Conservation (phyloP, 2,797 vertebrate genomes). For the Morelia viridis region DNA sequence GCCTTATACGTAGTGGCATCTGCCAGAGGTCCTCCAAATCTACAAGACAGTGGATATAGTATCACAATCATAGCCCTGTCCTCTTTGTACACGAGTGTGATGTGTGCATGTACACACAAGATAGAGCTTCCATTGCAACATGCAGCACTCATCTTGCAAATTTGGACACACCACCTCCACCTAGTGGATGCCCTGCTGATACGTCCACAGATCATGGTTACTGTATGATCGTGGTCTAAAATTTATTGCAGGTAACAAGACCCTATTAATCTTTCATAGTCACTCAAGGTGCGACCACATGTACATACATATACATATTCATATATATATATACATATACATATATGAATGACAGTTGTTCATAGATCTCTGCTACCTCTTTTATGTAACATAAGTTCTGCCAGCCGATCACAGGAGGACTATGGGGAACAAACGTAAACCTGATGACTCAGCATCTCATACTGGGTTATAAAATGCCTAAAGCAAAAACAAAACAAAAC, state of each 20-base stretch:
- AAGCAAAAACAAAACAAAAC: background rate
- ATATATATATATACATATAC: background rate
- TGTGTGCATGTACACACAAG: background rate
- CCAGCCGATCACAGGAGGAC: background rate
- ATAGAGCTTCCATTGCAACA: background rate
- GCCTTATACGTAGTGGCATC: background rate
- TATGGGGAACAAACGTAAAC: background rate
- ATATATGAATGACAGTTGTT: background rate
- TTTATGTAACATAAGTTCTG: background rate
- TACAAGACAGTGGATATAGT: background rate
- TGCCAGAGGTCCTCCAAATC: too few relatives aligned
- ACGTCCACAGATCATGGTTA: background rate
- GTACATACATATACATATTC: too few relatives aligned
- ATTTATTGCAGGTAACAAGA: background rate
- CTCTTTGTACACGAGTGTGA: background rate
- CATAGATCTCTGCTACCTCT: background rate
- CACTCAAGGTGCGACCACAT: background rate
- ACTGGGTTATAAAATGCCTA: background rate
- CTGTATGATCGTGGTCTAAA: background rate
- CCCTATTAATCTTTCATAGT: background rate
- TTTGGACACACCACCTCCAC: background rate
- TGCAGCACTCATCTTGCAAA: background rate
- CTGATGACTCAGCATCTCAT: background rate
- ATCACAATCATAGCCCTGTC: background rate
- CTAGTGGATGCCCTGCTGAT: background rate